phyloP scores from a whole-genome alignment of 2,888 invertebrate genomes.

The Euzophera pinguis region DNA sequence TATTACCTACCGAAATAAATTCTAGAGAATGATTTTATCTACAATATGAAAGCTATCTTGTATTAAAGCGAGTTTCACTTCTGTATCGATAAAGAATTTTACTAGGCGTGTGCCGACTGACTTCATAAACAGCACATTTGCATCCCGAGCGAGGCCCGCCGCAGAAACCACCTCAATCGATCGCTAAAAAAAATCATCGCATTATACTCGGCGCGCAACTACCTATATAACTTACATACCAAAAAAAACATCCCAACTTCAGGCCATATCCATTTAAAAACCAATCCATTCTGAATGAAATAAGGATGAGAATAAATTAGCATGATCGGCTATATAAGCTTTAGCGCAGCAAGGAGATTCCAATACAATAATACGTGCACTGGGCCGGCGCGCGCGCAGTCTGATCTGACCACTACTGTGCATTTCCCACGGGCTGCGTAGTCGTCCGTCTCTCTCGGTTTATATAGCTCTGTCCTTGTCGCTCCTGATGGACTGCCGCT shows the following conservation, averaged over 20 bases:
- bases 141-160: conserved; percentile 66
- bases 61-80: conserved; percentile 9
- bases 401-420: conserved; percentile 80
- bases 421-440: conserved; percentile 78
- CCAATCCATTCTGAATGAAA: conserved; percentile 30
- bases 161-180: conserved; percentile 76
- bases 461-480: conserved; percentile 55
- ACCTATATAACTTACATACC: conserved; percentile 50
- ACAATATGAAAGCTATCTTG: conserved; percentile 6
- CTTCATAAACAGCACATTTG: conserved; percentile 72
- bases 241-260: conserved; percentile 30
- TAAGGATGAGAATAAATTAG: conserved; percentile 30
- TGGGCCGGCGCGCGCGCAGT: conserved; percentile 78
- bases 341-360: conserved; percentile 54
- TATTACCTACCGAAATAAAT: no score
- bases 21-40: not conserved
- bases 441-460: conserved; percentile 45
- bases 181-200: conserved; percentile 74
- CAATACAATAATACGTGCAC: conserved; percentile 78
- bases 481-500: conserved; percentile 74
- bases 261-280: conserved; percentile 21
- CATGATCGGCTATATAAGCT: conserved; percentile 43
- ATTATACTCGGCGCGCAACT: conserved; percentile 67
- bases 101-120: conserved; percentile 66
- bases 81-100: conserved; percentile 31